Conservation (phyloP, 2,797 vertebrate species). For the Botia kubotai region DNA sequence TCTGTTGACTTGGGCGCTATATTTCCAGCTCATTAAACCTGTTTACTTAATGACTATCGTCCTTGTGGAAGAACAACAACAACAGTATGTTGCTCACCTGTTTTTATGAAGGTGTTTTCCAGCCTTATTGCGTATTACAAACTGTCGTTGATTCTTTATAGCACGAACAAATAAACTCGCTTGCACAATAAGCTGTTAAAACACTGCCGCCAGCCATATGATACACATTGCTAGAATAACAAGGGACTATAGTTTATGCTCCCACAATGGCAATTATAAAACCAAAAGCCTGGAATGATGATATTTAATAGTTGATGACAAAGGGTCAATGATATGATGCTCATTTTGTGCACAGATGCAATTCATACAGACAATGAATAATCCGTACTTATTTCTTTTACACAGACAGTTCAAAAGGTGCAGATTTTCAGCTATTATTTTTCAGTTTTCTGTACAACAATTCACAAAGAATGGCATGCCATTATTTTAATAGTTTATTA, state of each 20-base stretch:
- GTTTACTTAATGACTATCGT: conserved; percentile 62
- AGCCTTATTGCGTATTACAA: conserved; percentile 58
- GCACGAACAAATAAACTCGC: conserved; percentile 67
- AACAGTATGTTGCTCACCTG: conserved; percentile 40
- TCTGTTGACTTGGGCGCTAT: conserved; percentile 22
- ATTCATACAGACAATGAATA: not conserved
- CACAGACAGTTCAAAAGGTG: not conserved
- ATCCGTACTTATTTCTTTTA: not conserved
- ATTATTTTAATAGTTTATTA: not conserved
- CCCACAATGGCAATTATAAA: not conserved
- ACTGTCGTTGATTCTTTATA: conserved; percentile 49
- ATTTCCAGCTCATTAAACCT: conserved; percentile 62
- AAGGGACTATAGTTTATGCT: conserved; percentile 63
- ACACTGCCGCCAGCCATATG: conserved; percentile 32
- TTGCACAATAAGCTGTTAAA: conserved; percentile 64
- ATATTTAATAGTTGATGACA: not conserved
- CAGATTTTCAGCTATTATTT: not conserved
- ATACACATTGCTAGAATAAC: conserved; percentile 64
- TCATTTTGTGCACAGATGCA: not conserved
- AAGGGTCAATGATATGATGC: not conserved
- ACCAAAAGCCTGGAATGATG: not conserved
- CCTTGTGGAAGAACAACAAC: conserved; percentile 63
- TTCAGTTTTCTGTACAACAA: not conserved
- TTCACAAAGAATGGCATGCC: not conserved
- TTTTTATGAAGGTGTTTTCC: conserved; percentile 69